phyloP scores from a whole-genome alignment of 2,888 invertebrate genomes.

The Mythimna albipuncta region DNA sequence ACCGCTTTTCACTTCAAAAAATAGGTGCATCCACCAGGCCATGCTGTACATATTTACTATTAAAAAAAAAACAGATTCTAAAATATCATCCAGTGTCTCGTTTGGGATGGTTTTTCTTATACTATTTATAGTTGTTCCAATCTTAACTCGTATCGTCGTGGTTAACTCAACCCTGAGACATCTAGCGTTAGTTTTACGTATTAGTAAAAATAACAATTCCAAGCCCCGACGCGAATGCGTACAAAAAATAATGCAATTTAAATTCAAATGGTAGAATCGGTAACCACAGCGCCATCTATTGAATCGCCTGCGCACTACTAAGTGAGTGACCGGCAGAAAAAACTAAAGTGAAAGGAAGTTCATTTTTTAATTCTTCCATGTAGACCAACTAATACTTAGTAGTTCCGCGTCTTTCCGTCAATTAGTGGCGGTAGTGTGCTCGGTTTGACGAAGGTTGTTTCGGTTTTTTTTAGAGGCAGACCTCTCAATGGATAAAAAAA shows the following conservation, averaged over 20 bases:
- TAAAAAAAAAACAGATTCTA: too few species aligned
- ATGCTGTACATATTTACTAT: neutral
- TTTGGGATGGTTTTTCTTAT: neutral
- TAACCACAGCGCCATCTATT: slow-evolving; percentile 59
- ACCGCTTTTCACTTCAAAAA: too few species aligned
- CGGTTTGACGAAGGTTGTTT: too few species aligned
- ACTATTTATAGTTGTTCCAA: neutral
- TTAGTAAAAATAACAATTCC: slow-evolving; percentile 16
- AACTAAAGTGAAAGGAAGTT: slow-evolving; percentile 58
- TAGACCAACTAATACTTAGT: slow-evolving; percentile 17
- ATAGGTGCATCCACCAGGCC: fast-evolving
- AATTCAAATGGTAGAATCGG: neutral
- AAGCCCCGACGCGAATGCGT: neutral
- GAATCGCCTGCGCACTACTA: slow-evolving; percentile 28
- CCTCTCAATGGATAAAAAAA: too few species aligned
- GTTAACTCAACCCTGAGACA: neutral
- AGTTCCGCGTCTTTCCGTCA: slow-evolving; percentile 49
- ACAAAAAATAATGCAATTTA: slow-evolving; percentile 10
- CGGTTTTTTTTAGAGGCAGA: too few species aligned
- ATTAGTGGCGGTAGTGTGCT: slow-evolving; percentile 53
- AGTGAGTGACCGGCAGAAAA: slow-evolving; percentile 50
- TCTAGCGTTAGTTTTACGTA: slow-evolving; percentile 17
- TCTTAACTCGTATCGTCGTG: neutral
- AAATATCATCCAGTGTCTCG: neutral
- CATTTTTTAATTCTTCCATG: slow-evolving; percentile 36